Conservation (phyloP, 2,888 invertebrate genomes). For the Aelia acuminata region DNA sequence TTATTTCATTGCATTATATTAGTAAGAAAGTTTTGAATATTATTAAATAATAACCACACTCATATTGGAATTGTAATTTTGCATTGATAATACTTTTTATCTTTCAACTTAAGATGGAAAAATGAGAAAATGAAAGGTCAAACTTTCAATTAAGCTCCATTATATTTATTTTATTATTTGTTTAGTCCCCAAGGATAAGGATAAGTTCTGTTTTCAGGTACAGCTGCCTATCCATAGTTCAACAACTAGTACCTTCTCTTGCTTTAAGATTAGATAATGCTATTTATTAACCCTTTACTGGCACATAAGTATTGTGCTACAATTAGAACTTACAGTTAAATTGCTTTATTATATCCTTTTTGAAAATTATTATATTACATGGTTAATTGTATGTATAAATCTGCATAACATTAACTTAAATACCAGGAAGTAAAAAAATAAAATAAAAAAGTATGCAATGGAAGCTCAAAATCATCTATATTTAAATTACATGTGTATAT, state of each 20-base stretch:
- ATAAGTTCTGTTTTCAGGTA: neutral
- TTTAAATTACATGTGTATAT: too few relatives aligned
- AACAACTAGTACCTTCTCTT: too few relatives aligned
- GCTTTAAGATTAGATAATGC: neutral
- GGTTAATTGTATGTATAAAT: too few relatives aligned
- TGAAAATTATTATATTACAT: too few relatives aligned
- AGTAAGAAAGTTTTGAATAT: neutral
- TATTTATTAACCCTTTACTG: neutral
- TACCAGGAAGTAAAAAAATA: too few relatives aligned
- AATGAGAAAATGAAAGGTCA: neutral
- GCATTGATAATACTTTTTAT: neutral
- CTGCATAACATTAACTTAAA: too few relatives aligned
- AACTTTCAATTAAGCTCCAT: neutral
- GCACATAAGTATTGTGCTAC: too few relatives aligned
- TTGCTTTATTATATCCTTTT: too few relatives aligned
- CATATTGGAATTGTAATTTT: neutral
- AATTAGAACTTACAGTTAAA: too few relatives aligned
- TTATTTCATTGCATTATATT: conserved; percentile 39
- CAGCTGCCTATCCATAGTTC: neutral
- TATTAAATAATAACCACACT: neutral
- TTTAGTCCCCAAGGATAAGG: neutral
- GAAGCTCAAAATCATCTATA: too few relatives aligned
- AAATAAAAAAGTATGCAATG: too few relatives aligned
- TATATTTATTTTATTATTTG: neutral
- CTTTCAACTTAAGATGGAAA: neutral